These are phyloP conservation scores for Drosophila bifasciata DNA, from an alignment of 1,140 invertebrate genomes.

Conservation along the genomic window DNA sequence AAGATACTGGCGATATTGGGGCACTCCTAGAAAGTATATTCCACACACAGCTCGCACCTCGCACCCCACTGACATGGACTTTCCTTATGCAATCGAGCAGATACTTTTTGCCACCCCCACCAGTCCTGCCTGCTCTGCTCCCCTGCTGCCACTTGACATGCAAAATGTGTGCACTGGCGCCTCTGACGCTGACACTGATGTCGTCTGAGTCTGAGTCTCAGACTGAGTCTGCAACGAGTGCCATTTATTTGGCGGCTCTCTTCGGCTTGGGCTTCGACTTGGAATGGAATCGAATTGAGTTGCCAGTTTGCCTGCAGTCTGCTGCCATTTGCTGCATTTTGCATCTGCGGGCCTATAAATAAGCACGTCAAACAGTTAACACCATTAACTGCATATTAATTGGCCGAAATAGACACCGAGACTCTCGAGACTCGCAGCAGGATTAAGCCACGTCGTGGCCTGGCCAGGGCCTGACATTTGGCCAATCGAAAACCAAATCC, in stretches of 20 bases:
- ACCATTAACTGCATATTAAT: slow-evolving; percentile 81
- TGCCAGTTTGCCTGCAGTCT: slow-evolving; percentile 30
- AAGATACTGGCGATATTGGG: no score
- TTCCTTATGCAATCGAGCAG: slow-evolving; percentile 72
- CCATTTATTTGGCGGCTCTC: slow-evolving; percentile 49
- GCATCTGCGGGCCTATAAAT: slow-evolving; percentile 74
- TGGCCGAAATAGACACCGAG: slow-evolving; percentile 75
- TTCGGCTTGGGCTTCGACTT: slow-evolving; percentile 27
- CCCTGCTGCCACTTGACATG: slow-evolving; percentile 62
- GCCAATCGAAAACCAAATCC: slow-evolving; percentile 48
- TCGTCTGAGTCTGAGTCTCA: neutral
- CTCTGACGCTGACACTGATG: slow-evolving; percentile 48
- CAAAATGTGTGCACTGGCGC: slow-evolving; percentile 61
- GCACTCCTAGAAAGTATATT: slow-evolving; percentile 6
- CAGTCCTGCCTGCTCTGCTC: slow-evolving; percentile 2
- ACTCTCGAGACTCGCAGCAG: slow-evolving; percentile 14
- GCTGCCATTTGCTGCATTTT: slow-evolving; percentile 50
- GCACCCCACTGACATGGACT: slow-evolving; percentile 28
- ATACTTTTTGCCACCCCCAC: slow-evolving; percentile 45
- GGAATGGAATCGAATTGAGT: slow-evolving; percentile 53
- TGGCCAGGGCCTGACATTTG: slow-evolving; percentile 60
- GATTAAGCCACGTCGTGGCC: slow-evolving; percentile 44
- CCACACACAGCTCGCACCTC: no score
- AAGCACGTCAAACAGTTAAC: slow-evolving; percentile 75
- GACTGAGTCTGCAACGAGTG: slow-evolving; percentile 6